phyloP scores from a whole-genome alignment of 64 coral and sea anemone genomes.

The Dendronephthya gigantea region DNA sequence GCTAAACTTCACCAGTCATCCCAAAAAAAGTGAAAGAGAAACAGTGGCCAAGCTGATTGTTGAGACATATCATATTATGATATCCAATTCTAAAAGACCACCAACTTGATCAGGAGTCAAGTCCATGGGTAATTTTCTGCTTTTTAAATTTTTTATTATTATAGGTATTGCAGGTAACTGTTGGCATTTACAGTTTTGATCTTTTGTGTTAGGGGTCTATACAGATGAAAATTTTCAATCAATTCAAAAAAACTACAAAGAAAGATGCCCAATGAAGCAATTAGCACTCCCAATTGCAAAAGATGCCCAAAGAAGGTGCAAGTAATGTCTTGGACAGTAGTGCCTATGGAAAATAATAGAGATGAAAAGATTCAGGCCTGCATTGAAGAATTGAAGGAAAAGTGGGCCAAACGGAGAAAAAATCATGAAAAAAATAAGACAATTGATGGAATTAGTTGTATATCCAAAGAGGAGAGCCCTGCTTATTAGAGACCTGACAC shows the following conservation, averaged over 20 bases:
- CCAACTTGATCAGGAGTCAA: neutral
- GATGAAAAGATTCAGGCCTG: neutral
- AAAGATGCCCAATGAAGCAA: too few species aligned
- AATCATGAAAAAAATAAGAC: neutral
- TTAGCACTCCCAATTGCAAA: too few species aligned
- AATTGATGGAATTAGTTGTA: neutral
- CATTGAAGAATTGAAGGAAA: neutral
- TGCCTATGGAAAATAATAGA: neutral
- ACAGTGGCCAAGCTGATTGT: conserved; percentile 13
- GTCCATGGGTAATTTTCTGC: conserved; percentile 25
- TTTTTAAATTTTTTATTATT: neutral
- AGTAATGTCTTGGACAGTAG: neutral
- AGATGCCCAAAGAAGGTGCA: neutral
- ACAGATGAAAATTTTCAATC: too few species aligned
- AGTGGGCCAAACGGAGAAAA: neutral
- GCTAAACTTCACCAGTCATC: conserved; percentile 7
- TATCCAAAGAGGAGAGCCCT: neutral
- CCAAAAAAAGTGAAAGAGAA: conserved; percentile 13
- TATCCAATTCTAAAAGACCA: conserved; percentile 20
- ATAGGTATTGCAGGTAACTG: too few species aligned
- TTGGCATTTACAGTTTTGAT: too few species aligned
- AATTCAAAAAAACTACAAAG: too few species aligned
- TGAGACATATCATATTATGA: too few species aligned
- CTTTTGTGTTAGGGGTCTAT: too few species aligned
- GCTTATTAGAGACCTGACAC: neutral